Base-by-base conservation (phyloP, 2,113 vertebrate genomes). In the Meriones unguiculatus region DNA sequence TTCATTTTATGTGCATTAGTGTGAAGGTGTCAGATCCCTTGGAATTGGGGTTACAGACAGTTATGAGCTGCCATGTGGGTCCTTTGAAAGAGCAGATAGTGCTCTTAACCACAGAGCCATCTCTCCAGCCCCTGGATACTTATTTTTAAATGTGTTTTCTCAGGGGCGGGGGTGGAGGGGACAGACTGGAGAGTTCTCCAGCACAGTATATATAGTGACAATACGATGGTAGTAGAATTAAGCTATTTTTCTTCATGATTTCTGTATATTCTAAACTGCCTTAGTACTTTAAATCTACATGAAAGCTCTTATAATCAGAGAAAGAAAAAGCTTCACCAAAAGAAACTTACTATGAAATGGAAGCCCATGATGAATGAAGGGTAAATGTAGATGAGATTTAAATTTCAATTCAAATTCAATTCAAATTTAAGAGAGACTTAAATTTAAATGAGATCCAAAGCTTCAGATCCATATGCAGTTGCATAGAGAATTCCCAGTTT, bases 91-190 rank as follows among this genome's bases (percentile, higher is more conserved):
- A 46, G 46, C 46, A 46, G 46, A 46, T 5, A 46, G 46, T 46
- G 46, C 46, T 46, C 46, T 5, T 46, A 46, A 46, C 46, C 46
- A 46, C 46, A 46, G 46, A 46, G 46, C 3, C 46, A 46, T 46
- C 46, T 46, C 46, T 46, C 46, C 46, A 46, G 46, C 46, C 46
- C 46, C 46, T 46, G 62, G 28, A 81, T 32, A 54, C 73, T 90
- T 95, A 84, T 80, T 91, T 92, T 90, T 64, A 87, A 97, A 38
- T 77, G 25, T 59, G 17, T 92, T 95, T 94, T 41, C 59, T 96
- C 28, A 64, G 59, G 32, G 57, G 32, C 70, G 75, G 15, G 28
- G 57, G 77, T 1, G 7, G 14, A 20, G 38, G 18, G n/a, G 17
- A 9, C 7, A 90, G 38, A 67, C 62, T 87, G 28, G 8, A 38